Evolutionary conservation across 64 coral and sea anemone genomes (phyloP).

Genomic region (Acropora tenuis): DNA sequence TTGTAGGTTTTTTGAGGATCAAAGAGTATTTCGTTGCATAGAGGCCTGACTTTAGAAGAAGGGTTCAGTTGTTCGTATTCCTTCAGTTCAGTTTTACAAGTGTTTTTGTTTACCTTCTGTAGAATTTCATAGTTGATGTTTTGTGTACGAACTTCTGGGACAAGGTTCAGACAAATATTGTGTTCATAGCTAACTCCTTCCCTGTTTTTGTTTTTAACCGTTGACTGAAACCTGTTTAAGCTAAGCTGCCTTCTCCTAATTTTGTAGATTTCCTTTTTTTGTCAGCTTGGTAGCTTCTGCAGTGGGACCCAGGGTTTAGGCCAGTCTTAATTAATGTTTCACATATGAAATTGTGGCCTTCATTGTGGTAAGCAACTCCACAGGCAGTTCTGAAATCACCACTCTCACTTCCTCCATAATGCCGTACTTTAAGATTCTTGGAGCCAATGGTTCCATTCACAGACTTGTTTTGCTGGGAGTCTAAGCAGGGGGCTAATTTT

Average conservation of each 20-base stretch:
- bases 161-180: constrained; percentile 3
- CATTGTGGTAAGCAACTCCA: constrained; percentile 37
- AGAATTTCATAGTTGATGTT: neutral
- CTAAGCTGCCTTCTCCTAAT: neutral
- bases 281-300: constrained; percentile 13
- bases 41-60: constrained; percentile 8
- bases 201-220: neutral
- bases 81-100: constrained; percentile 22
- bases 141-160: neutral
- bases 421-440: neutral
- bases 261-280: constrained; percentile 15
- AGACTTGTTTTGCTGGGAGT: too few relatives aligned
- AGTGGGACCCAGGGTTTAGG: constrained; percentile 18
- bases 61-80: neutral
- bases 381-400: constrained; percentile 42
- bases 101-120: neutral
- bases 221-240: too few relatives aligned
- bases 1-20: neutral
- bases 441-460: too few relatives aligned
- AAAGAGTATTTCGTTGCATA: constrained; percentile 8
- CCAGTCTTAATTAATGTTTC: constrained; percentile 2
- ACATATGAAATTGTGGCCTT: constrained; percentile 3
- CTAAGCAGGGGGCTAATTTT: too few relatives aligned
- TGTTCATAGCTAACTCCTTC: neutral
- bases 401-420: constrained; percentile 49